phyloP scores from a whole-genome alignment of 2,113 vertebrate species.

The Grantiella picta region DNA sequence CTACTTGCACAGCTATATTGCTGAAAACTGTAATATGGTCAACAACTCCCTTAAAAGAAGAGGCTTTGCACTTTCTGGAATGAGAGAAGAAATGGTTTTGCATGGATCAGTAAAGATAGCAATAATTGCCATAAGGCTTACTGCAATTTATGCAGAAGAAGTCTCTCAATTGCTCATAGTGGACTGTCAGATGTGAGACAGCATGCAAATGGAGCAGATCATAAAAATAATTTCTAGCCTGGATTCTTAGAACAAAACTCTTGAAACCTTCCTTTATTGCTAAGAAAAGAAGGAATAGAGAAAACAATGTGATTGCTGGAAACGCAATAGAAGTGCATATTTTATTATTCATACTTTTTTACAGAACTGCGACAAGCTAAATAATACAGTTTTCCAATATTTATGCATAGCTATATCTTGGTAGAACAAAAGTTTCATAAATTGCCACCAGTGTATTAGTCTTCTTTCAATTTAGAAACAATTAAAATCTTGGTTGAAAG shows the following conservation, averaged over 20 bases:
- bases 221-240: constrained; percentile 58
- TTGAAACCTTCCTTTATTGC: constrained; percentile 24
- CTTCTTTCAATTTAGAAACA: neutral
- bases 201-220: constrained; percentile 52
- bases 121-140: constrained; percentile 60
- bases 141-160: constrained; percentile 58
- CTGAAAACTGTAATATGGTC: constrained; percentile 31
- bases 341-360: constrained; percentile 13
- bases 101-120: constrained; percentile 63
- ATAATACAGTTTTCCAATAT: constrained; percentile 3
- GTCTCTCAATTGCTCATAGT: constrained; percentile 57
- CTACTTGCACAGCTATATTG: constrained; percentile 29
- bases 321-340: neutral
- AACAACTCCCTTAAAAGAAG: constrained; percentile 49
- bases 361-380: neutral
- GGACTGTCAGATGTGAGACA: constrained; percentile 60
- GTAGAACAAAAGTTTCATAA: constrained; percentile 12
- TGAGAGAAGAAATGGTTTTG: constrained; percentile 51
- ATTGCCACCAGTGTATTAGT: neutral
- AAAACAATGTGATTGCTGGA: neutral
- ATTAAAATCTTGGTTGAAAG: neutral
- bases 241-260: constrained; percentile 35
- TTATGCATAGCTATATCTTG: neutral
- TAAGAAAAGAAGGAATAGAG: neutral
- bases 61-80: constrained; percentile 37